Percentiles rank a stretch among this genome's conserved stretches.
These are phyloP conservation scores for Globia sparganii DNA, from an alignment of 2,888 invertebrate genomes.

Conservation along the genomic window DNA sequence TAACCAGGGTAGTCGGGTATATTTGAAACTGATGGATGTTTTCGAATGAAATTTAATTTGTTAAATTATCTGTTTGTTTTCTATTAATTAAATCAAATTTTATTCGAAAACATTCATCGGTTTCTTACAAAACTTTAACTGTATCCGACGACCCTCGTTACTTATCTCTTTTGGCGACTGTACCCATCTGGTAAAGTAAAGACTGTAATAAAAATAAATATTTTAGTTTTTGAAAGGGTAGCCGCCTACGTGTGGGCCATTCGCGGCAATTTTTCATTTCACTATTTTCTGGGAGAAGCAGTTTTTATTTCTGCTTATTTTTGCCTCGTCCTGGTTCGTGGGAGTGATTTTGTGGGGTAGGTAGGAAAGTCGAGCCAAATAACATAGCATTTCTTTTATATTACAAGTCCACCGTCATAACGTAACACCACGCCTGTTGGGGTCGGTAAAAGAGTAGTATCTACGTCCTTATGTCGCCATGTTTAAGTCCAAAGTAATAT, in stretches of 20 bases:
- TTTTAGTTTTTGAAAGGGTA: constrained; percentile 1
- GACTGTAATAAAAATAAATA: constrained; percentile 24
- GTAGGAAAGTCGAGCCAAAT: not conserved
- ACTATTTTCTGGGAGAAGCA: not conserved
- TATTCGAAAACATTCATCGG: no score
- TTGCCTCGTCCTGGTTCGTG: not conserved
- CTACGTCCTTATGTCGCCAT: not conserved
- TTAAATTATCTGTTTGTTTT: no score
- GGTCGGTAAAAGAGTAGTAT: not conserved
- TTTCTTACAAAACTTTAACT: no score
- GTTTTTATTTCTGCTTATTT: constrained; percentile 8
- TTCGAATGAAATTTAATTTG: no score
- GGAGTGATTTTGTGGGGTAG: not conserved
- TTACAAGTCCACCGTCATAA: not conserved
- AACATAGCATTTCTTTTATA: not conserved
- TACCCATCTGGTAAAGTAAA: not conserved
- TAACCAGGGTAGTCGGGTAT: no score
- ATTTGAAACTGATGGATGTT: no score
- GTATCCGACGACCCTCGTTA: no score
- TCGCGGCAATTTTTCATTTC: constrained; percentile 14
- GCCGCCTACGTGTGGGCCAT: not conserved
- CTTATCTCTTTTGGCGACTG: no score
- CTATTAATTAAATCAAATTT: no score
- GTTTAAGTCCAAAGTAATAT: not conserved
- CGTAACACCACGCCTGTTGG: no score